These are phyloP conservation scores for Uria lomvia DNA, from an alignment of 2,113 vertebrate species.

Conservation along the genomic window DNA sequence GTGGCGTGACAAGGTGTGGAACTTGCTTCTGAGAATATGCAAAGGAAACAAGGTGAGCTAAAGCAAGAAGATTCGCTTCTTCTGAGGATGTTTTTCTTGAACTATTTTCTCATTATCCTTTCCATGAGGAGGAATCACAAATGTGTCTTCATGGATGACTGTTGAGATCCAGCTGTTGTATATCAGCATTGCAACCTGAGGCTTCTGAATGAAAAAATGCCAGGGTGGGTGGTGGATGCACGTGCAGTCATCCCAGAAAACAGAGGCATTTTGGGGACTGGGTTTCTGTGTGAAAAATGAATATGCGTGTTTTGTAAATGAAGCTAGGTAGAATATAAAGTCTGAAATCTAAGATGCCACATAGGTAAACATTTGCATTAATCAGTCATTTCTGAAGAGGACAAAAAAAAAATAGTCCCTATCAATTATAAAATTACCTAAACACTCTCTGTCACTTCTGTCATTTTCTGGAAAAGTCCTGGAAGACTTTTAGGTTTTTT, in stretches of 20 bases:
- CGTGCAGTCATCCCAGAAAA: neutral
- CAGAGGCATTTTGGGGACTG: neutral
- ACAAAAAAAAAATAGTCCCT: neutral
- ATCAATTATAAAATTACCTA: neutral
- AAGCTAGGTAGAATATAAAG: neutral
- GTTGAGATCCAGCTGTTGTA: neutral
- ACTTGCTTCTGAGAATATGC: neutral
- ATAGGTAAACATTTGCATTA: neutral
- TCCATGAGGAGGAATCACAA: neutral
- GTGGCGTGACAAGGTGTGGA: neutral
- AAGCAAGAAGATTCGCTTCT: neutral
- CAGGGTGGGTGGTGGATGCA: accelerated
- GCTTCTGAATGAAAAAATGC: neutral
- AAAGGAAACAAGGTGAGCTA: neutral
- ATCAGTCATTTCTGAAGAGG: neutral
- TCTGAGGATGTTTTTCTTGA: neutral
- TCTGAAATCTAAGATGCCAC: neutral
- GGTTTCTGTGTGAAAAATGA: neutral
- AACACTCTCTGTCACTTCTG: neutral
- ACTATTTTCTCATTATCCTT: neutral
- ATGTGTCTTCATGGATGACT: neutral
- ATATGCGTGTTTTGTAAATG: neutral
- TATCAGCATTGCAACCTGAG: neutral
- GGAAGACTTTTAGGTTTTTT: neutral
- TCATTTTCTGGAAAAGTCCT: neutral